Evolutionary conservation across 2,888 invertebrate genomes (phyloP), one percentile per base, ranked within the genome.

Genomic region (Podabrus alpinus): DNA sequence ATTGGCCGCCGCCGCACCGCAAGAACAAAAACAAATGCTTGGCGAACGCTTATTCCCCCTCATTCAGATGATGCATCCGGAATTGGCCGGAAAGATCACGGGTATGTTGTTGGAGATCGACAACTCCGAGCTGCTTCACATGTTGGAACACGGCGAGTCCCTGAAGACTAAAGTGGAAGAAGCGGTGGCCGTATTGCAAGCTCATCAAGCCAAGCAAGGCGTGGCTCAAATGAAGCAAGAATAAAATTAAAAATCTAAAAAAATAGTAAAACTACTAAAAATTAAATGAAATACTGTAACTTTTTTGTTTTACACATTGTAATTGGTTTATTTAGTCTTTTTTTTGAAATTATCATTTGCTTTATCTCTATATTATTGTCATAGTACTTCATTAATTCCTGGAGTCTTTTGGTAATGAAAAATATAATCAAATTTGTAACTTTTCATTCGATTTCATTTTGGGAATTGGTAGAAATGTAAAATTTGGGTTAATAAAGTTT

Each of bases 101-200:
- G 99, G 99, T 84, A 99, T 99, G 99, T 91, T 99, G 89, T 89
- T 99, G 84, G 99, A 99, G 88, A 99, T 99, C 86, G 99, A 99
- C 89, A 99, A 99, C 89, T 95, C 97, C 7, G 99, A 99, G 88
- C 90, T 99, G 83, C 90, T 99, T 83, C 98, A 98, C 89, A 98
- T 99, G 97, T 90, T 99, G 87, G 98, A 98, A 88, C 97, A 98
- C 88, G 94, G 93, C 84, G 97, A 97, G 86, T 96, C 97, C 60
- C 92, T 99, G 78, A 97, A 97, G 88, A 95, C 97, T 81, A 99
- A 98, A 91, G 97, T 97, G 77, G 98, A 98, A 86, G 98, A 99
- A 89, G 98, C 98, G 81, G 97, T 99, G 83, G 97, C 98, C 86
- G 98, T 98, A 81, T 91, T 99, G 86, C 97, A 98, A 89, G 97